Percentiles rank a stretch among this genome's conserved stretches.
These are phyloP conservation scores for Luffia ferchaultella DNA, from an alignment of 2,888 invertebrate species.

Conservation along the genomic window DNA sequence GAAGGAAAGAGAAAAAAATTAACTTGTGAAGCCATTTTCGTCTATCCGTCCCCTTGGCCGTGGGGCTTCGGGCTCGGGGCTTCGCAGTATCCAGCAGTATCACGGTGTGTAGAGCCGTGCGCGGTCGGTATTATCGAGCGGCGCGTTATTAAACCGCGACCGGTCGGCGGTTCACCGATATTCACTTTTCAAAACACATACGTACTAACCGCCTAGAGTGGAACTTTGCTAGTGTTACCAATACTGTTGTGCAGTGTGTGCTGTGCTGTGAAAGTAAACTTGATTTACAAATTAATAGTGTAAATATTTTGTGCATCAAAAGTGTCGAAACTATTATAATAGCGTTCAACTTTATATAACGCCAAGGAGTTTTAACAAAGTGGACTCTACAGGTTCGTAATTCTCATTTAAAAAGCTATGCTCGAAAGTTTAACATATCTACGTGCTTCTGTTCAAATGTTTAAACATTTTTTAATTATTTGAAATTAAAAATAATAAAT, in stretches of 20 bases:
- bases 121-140: constrained; percentile 41
- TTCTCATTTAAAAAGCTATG: no score
- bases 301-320: no score
- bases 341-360: no score
- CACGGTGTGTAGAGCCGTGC: constrained; percentile 49
- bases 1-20: constrained; percentile 67
- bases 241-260: constrained; percentile 16
- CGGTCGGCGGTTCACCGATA: constrained; percentile 5
- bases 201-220: not conserved
- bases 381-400: no score
- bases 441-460: no score
- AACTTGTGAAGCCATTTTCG: constrained; percentile 67
- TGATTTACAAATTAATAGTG: no score
- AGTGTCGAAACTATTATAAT: no score
- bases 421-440: no score
- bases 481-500: no score
- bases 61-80: constrained; percentile 32
- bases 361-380: no score
- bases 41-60: constrained; percentile 39
- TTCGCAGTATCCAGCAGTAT: no score
- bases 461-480: no score
- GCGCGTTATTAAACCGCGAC: constrained; percentile 10
- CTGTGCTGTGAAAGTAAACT: not conserved
- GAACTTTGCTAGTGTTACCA: constrained; percentile 26
- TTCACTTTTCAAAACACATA: constrained; percentile 4